A percentile compares a stretch with the other conserved stretches of the same genome.
These are phyloP conservation scores for Acanthosepion lycidas DNA, from an alignment of 2,888 invertebrate genomes.

Conservation along the genomic window DNA sequence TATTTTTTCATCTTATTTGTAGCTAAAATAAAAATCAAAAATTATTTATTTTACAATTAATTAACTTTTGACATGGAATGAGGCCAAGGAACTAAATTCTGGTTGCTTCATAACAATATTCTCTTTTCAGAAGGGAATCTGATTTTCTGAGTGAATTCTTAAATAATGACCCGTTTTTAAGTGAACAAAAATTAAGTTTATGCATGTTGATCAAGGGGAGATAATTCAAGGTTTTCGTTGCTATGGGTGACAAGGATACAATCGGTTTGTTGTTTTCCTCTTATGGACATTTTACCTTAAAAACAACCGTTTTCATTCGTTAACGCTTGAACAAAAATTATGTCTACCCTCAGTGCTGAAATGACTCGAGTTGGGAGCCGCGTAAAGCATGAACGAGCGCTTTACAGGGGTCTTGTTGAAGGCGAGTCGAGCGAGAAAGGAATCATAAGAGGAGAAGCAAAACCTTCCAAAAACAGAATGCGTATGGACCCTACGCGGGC, in stretches of 20 bases:
- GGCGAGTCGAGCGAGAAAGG: background rate
- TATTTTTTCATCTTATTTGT: too few relatives aligned
- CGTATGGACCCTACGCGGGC: conserved; percentile 71
- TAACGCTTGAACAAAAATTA: background rate
- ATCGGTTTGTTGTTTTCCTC: background rate
- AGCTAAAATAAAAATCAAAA: too few relatives aligned
- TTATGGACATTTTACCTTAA: background rate
- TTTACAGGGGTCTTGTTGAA: background rate
- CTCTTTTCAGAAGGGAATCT: too few relatives aligned
- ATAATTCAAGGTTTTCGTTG: background rate
- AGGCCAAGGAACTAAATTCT: too few relatives aligned
- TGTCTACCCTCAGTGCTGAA: background rate
- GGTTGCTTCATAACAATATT: too few relatives aligned
- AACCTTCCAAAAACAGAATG: conserved; percentile 50
- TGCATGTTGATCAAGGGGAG: background rate
- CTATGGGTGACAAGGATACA: background rate
- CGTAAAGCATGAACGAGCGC: background rate
- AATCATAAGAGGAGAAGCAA: conserved; percentile 39
- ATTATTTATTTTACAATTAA: too few relatives aligned
- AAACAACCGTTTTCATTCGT: background rate
- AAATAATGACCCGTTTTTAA: too few relatives aligned
- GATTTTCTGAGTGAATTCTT: too few relatives aligned
- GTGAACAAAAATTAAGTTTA: too few relatives aligned
- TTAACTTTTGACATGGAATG: too few relatives aligned
- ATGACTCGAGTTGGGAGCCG: background rate